Evolutionary conservation across 2,797 vertebrate species (phyloP).

Genomic region (Xiphophorus birchmanni): DNA sequence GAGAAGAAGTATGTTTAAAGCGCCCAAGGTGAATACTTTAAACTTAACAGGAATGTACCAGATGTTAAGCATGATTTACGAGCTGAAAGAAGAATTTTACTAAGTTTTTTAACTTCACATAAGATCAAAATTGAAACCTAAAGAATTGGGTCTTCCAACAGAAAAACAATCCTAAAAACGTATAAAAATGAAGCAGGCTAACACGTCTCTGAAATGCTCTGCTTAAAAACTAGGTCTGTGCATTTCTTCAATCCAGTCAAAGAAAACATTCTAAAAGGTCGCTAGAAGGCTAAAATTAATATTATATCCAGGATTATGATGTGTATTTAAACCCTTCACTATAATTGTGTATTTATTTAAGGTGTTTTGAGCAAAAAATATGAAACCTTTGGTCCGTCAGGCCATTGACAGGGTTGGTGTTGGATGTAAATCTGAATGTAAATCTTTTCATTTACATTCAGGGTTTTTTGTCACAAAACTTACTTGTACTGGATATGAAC

Average conservation of each 20-base stretch:
- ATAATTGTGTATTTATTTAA: not conserved
- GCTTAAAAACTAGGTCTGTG: not conserved
- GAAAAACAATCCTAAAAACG: too few species aligned
- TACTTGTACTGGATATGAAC: not conserved
- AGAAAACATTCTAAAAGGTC: not conserved
- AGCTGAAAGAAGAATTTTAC: not conserved
- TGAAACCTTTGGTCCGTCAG: not conserved
- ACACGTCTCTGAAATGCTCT: not conserved
- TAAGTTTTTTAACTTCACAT: not conserved
- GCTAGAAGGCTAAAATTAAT: not conserved
- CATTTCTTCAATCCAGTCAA: not conserved
- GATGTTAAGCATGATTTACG: not conserved
- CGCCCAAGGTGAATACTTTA: not conserved
- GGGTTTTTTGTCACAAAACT: not conserved
- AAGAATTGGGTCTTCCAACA: not conserved
- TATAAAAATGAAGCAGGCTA: not conserved
- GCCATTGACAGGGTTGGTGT: too few species aligned
- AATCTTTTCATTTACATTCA: not conserved
- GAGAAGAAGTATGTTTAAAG: not conserved
- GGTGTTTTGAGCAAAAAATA: not conserved
- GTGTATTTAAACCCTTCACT: not conserved
- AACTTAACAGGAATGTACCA: not conserved
- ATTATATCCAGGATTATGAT: not conserved
- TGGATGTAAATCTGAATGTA: not conserved
- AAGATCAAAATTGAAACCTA: not conserved